phyloP scores from a whole-genome alignment of 2,113 vertebrate genomes.

The Lophura nycthemera region DNA sequence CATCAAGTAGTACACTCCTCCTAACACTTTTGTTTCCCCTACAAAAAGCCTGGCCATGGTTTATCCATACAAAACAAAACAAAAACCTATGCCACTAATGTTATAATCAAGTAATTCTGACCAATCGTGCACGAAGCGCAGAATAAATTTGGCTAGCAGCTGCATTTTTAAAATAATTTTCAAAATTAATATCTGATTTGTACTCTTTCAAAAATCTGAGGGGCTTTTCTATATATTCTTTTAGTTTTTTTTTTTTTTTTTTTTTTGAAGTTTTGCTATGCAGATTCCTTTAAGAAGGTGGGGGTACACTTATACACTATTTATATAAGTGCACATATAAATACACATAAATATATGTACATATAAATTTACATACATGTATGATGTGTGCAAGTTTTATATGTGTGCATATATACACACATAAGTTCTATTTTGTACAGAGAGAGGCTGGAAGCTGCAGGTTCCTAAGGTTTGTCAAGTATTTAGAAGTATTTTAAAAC shows the following conservation, averaged over 20 bases:
- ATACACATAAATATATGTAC: not conserved
- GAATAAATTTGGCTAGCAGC: not conserved
- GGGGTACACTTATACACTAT: not conserved
- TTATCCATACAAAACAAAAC: no score
- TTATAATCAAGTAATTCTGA: not conserved
- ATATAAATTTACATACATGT: not conserved
- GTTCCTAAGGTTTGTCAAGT: not conserved
- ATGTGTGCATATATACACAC: not conserved
- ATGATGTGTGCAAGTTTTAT: not conserved
- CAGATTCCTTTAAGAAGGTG: not conserved
- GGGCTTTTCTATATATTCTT: not conserved
- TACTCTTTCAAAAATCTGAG: not conserved
- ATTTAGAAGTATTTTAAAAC: not conserved
- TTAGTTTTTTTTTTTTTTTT: not conserved
- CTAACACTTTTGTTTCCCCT: not conserved
- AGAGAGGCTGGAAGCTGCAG: not conserved
- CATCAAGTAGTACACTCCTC: not conserved
- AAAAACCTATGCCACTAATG: not conserved
- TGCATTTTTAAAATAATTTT: not conserved
- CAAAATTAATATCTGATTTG: not conserved
- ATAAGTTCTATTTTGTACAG: not conserved
- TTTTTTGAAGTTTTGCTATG: not conserved
- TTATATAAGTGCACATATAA: not conserved
- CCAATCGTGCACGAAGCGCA: not conserved
- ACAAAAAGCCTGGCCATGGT: not conserved